These are phyloP conservation scores for Mustela erminea DNA, from an alignment of 2,797 vertebrate genomes.

Conservation along the genomic window DNA sequence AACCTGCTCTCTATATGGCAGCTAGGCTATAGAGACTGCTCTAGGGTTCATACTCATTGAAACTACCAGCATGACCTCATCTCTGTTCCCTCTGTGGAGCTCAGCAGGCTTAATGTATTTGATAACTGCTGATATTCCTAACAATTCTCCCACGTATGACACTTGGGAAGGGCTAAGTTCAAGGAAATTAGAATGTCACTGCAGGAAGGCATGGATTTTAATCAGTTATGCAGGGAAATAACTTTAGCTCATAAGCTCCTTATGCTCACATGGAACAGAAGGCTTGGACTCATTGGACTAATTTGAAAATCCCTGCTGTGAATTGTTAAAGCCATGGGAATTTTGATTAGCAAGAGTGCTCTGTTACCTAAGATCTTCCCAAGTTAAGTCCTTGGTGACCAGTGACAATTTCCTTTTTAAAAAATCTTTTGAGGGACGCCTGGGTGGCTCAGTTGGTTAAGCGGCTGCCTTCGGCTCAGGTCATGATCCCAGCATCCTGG, in stretches of 20 bases:
- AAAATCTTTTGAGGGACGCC: not conserved
- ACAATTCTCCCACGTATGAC: not conserved
- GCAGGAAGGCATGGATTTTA: not conserved
- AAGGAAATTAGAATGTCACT: slow-evolving; percentile 14
- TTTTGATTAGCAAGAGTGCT: not conserved
- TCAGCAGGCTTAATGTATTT: not conserved
- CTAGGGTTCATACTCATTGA: not conserved
- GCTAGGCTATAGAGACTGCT: not conserved
- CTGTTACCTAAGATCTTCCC: not conserved
- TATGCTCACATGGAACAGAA: not conserved
- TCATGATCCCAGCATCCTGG: too few species aligned
- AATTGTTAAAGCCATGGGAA: not conserved
- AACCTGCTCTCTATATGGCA: not conserved
- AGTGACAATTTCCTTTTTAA: not conserved
- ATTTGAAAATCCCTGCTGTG: slow-evolving; percentile 1
- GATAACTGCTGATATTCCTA: not conserved
- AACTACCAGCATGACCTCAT: not conserved
- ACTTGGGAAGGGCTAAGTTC: not conserved
- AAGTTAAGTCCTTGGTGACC: not conserved
- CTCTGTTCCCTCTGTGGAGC: not conserved
- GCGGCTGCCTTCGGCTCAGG: too few species aligned
- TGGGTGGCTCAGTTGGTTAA: too few species aligned
- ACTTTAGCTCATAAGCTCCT: not conserved
- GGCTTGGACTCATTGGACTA: not conserved
- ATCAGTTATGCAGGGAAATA: not conserved